These are phyloP conservation scores for Diabrotica balteata DNA, from an alignment of 2,888 invertebrate genomes.

Conservation along the genomic window DNA sequence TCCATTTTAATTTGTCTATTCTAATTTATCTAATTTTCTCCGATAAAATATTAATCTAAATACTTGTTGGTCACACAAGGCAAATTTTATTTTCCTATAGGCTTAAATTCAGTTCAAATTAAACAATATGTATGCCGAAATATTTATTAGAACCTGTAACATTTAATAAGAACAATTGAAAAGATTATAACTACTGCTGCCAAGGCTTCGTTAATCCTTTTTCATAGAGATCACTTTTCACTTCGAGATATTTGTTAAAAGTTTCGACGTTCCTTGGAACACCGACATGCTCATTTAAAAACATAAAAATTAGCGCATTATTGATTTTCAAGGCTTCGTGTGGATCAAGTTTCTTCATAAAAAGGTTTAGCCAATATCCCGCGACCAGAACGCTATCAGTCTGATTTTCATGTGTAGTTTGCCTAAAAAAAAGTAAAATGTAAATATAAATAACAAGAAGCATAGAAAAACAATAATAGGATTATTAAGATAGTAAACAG, in stretches of 20 bases:
- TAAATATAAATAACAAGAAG: conserved; percentile 5
- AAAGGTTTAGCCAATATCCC: conserved; percentile 63
- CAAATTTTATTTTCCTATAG: too few relatives aligned
- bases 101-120: too few relatives aligned
- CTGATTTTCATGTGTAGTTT: conserved; percentile 63
- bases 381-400: conserved; percentile 59
- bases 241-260: conserved; percentile 47
- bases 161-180: too few relatives aligned
- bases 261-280: conserved; percentile 46
- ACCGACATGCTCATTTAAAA: conserved; percentile 54
- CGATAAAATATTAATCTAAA: too few relatives aligned
- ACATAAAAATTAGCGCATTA: conserved; percentile 58
- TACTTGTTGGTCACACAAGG: too few relatives aligned
- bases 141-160: too few relatives aligned
- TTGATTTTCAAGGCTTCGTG: conserved; percentile 57
- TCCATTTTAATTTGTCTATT: too few relatives aligned
- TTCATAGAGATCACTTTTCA: conserved; percentile 49
- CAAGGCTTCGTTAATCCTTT: conserved; percentile 57
- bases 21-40: too few relatives aligned
- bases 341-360: conserved; percentile 61
- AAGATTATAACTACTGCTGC: conserved; percentile 24
- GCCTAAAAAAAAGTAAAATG: conserved; percentile 42
- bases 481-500: too few relatives aligned
- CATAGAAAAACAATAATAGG: too few relatives aligned
- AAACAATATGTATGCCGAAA: too few relatives aligned